Percentiles rank a stretch among this genome's conserved stretches.
Evolutionary conservation across 1,140 invertebrate genomes (phyloP).

Genomic region (Drosophila sp.): DNA sequence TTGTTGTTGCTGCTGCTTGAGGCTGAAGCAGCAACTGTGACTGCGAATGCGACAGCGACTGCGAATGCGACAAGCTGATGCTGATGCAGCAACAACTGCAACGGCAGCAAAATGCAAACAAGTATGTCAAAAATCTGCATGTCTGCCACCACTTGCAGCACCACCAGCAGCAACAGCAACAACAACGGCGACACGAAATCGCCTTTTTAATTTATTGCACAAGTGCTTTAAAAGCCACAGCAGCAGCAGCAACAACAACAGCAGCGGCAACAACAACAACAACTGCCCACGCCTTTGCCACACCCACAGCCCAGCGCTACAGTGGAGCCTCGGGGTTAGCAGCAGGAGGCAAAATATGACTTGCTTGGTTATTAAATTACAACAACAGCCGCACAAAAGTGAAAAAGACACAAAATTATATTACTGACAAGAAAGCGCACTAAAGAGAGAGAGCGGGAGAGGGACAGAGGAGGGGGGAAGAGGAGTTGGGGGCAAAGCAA

Average conservation of each 20-base stretch:
- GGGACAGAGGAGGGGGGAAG: neutral
- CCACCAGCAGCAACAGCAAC: conserved; percentile 49
- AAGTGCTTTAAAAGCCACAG: conserved; percentile 77
- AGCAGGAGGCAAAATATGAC: conserved; percentile 82
- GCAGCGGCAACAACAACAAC: conserved; percentile 28
- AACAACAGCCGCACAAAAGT: no score
- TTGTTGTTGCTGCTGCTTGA: conserved; percentile 54
- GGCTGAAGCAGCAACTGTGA: conserved; percentile 59
- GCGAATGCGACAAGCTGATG: conserved; percentile 52
- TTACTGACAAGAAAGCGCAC: conserved; percentile 26
- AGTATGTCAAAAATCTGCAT: conserved; percentile 83
- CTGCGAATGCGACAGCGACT: conserved; percentile 51
- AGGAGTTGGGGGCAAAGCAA: conserved; percentile 25
- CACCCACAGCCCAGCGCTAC: conserved; percentile 24
- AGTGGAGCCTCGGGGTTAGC: conserved; percentile 57
- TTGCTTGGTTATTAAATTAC: conserved; percentile 81
- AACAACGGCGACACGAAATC: conserved; percentile 75
- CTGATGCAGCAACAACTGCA: conserved; percentile 57
- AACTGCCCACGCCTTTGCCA: conserved; percentile 4
- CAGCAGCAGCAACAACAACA: conserved; percentile 16
- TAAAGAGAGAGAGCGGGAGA: neutral
- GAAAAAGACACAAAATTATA: conserved; percentile 80
- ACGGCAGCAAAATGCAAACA: conserved; percentile 81
- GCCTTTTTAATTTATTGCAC: conserved; percentile 83
- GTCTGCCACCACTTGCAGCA: conserved; percentile 79